These are phyloP conservation scores for Strix occidentalis DNA, from an alignment of 2,797 vertebrate genomes.

Conservation along the genomic window DNA sequence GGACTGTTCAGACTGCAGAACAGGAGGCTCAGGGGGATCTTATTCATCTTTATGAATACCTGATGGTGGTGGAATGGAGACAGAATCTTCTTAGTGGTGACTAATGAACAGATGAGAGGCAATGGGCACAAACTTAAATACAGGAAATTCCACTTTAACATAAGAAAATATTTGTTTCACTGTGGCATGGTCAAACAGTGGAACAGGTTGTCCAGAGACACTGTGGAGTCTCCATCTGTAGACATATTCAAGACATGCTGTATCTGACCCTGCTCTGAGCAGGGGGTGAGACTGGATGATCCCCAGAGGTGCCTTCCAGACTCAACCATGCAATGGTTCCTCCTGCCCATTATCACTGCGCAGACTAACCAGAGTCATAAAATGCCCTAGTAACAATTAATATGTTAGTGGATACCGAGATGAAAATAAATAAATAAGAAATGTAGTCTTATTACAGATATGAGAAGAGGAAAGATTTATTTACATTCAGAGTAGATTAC, in stretches of 20 bases:
- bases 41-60: neutral
- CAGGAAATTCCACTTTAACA: neutral
- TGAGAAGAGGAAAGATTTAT: neutral
- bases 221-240: neutral
- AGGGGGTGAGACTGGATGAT: neutral
- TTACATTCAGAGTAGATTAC: neutral
- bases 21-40: neutral
- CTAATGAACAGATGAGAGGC: neutral
- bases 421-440: neutral
- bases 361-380: neutral
- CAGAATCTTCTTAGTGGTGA: neutral
- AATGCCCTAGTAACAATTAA: neutral
- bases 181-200: rapidly evolving
- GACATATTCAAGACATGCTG: neutral
- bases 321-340: neutral
- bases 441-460: neutral
- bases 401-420: neutral
- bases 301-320: neutral
- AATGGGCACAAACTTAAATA: neutral
- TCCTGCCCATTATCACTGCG: neutral
- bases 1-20: neutral
- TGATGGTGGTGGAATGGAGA: neutral
- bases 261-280: neutral
- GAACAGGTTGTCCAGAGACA: neutral
- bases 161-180: neutral